Evolutionary conservation across 2,888 invertebrate species (phyloP).

Genomic region (Agonum fuliginosum): DNA sequence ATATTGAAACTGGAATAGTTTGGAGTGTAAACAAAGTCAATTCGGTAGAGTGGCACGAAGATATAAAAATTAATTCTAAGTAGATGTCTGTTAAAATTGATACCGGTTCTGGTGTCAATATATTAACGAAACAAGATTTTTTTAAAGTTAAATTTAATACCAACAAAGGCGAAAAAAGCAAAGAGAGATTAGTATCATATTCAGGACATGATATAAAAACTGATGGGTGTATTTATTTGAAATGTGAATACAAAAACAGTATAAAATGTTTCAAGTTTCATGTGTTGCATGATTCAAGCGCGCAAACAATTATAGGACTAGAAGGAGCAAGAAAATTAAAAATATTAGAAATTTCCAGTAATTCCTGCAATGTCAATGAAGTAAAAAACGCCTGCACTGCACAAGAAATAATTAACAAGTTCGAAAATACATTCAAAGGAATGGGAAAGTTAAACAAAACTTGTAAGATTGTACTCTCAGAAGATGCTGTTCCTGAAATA

Average conservation of each 20-base stretch:
- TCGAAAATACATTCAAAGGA: not conserved
- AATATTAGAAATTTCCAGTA: not conserved
- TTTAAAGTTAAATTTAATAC: not conserved
- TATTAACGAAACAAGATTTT: not conserved
- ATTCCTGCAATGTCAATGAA: not conserved
- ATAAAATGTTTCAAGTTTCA: not conserved
- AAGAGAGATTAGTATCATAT: not conserved
- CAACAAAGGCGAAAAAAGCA: not conserved
- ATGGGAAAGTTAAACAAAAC: not conserved
- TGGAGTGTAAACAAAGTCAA: not conserved
- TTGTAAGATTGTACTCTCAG: not conserved
- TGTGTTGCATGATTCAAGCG: not conserved
- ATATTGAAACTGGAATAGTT: not conserved
- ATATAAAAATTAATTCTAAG: not conserved
- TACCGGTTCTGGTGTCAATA: not conserved
- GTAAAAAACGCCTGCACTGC: not conserved
- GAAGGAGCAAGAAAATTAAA: not conserved
- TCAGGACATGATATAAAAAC: not conserved
- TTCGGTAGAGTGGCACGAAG: not conserved
- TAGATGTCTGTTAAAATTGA: not conserved
- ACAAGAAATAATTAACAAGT: not conserved
- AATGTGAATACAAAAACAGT: not conserved
- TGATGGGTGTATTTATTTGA: not conserved
- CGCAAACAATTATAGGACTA: not conserved
- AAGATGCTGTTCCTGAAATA: not conserved